Base-by-base conservation (phyloP, 2,113 vertebrate genomes). In the Hydrochoerus hydrochaeris region DNA sequence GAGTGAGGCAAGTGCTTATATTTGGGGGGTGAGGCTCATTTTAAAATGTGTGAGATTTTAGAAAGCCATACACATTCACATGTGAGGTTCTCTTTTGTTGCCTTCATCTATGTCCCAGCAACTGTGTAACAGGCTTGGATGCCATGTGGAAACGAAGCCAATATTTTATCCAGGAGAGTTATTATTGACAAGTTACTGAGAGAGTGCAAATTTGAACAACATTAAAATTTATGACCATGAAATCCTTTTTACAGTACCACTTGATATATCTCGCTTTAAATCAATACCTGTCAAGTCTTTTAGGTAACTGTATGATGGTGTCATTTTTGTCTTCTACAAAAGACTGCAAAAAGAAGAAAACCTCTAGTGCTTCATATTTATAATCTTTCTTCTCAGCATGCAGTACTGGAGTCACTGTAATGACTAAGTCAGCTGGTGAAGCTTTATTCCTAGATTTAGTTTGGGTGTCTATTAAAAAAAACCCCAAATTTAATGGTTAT, bases 211-310 rank as follows among this genome's bases (percentile, higher is more conserved):
- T 98, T 98, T 98, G 97, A 93, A 98, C 98, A 98, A 97, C 97
- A 98, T 98, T 98, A 99, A 98, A 98, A 99, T 99, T 98, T 98
- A 99, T 98, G 98, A 98, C 98, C 98, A 98, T 97, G 98, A 99
- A 99, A 99, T 99, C 97, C 97, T 98, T 98, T 98, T 98, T 98
- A 98, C 98, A 98, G 97, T 98, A 98, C 94, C 88, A 93, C 96
- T 98, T 98, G 98, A 98, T 98, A 98, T 98, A 98, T 97, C 73
- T 71, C 98, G 96, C 96, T 98, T 98, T 98, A 98, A 99, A 98
- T 98, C 98, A 98, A 98, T 98, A 98, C 97, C 97, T 98, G 97
- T 97, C 98, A 98, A 97, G 97, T 97, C 97, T 98, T 98, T 98
- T 97, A 98, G 98, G 97, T 98, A 98, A 98, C 97, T 98, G 92